Percentiles rank a stretch among this genome's conserved stretches.
Evolutionary conservation across 2,888 invertebrate genomes (phyloP).

Genomic region (Polydrusus cervinus): DNA sequence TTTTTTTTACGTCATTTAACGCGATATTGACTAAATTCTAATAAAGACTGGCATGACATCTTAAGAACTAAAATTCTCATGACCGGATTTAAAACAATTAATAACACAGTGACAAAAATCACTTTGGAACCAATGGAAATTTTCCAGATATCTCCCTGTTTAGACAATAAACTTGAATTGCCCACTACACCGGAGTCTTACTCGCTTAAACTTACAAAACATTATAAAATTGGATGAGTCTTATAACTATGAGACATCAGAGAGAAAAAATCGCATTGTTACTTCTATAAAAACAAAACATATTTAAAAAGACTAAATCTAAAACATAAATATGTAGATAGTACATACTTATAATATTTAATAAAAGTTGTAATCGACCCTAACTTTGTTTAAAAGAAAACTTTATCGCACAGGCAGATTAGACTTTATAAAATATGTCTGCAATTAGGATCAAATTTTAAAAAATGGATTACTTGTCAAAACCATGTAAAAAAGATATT

Average conservation of each 20-base stretch:
- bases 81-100: conserved; percentile 54
- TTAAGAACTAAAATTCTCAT: conserved; percentile 17
- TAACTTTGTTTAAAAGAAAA: no score
- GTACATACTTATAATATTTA: not conserved
- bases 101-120: conserved; percentile 65
- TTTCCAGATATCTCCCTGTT: conserved; percentile 69
- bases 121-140: conserved; percentile 64
- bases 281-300: not conserved
- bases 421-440: no score
- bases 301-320: conserved; percentile 5
- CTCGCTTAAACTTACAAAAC: conserved; percentile 6
- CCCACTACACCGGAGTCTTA: conserved; percentile 65
- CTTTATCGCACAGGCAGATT: no score
- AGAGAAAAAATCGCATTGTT: conserved; percentile 42
- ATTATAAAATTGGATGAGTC: conserved; percentile 62
- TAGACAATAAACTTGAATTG: conserved; percentile 64
- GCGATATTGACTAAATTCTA: conserved; percentile 12
- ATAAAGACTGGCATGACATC: conserved; percentile 24
- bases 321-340: no score
- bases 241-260: conserved; percentile 60
- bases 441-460: no score
- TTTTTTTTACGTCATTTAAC: conserved; percentile 12
- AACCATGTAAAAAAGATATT: no score
- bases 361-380: no score
- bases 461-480: no score